A percentile compares a stretch with the other conserved stretches of the same genome.
These are phyloP conservation scores for Chaetophractus vellerosus DNA, from an alignment of 2,797 vertebrate genomes.

Conservation along the genomic window DNA sequence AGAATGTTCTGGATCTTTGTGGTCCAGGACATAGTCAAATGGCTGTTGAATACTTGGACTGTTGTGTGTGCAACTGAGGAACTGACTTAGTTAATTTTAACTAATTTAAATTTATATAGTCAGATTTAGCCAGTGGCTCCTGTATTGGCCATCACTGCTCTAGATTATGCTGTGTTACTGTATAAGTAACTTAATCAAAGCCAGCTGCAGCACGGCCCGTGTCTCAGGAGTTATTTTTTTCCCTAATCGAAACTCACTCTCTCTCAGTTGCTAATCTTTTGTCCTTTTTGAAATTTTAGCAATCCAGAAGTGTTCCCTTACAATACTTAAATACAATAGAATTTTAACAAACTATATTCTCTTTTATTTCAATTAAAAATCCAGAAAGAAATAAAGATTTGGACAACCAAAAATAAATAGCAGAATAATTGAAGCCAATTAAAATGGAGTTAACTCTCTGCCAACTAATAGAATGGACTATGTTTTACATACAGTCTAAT, in stretches of 20 bases:
- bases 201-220: not conserved
- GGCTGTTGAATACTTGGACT: not conserved
- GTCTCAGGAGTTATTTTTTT: not conserved
- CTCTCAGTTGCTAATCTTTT: not conserved
- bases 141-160: not conserved
- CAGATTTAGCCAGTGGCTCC: not conserved
- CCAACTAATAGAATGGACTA: not conserved
- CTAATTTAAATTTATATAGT: not conserved
- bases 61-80: not conserved
- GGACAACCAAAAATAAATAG: constrained; percentile 22
- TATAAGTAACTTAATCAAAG: not conserved
- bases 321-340: not conserved
- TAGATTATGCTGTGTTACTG: not conserved
- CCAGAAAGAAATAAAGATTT: not conserved
- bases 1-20: not conserved
- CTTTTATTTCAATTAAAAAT: constrained; percentile 5
- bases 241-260: not conserved
- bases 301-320: not conserved
- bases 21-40: not conserved
- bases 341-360: not conserved
- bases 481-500: not conserved
- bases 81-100: not conserved
- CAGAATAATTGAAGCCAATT: constrained; percentile 15
- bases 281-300: not conserved
- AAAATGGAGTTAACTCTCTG: not conserved